Evolutionary conservation across 2,888 invertebrate species (phyloP).

Genomic region (Cephus pygmeus): DNA sequence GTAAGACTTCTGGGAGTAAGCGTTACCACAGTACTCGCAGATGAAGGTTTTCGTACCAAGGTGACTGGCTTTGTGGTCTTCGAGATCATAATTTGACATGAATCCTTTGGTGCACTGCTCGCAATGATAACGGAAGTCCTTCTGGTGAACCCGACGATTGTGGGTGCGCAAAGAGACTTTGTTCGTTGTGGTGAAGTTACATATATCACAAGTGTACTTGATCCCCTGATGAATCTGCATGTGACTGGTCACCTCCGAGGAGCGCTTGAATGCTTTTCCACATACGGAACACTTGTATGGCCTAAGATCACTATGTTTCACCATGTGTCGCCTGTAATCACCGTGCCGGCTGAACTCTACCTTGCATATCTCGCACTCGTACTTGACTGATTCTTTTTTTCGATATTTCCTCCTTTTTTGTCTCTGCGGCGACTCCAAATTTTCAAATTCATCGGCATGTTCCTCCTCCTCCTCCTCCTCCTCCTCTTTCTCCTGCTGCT

Average conservation of each 20-base stretch:
- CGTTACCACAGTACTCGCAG: conserved; percentile 28
- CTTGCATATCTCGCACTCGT: conserved; percentile 9
- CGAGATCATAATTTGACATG: conserved; percentile 23
- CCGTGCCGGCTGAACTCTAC: conserved; percentile 1
- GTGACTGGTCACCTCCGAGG: conserved; percentile 35
- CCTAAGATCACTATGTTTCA: conserved; percentile 25
- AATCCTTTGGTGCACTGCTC: conserved; percentile 22
- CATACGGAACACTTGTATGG: conserved; percentile 30
- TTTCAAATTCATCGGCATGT: neutral
- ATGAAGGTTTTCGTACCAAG: conserved; percentile 27
- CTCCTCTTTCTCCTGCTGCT: neutral
- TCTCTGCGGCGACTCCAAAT: neutral
- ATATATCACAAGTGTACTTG: conserved; percentile 27
- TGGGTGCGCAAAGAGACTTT: conserved; percentile 29
- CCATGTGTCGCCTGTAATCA: conserved; percentile 21
- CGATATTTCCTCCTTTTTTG: neutral
- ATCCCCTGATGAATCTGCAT: conserved; percentile 35
- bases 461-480: neutral
- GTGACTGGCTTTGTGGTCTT: conserved; percentile 26
- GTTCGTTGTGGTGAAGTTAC: conserved; percentile 28
- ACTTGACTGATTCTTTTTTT: neutral
- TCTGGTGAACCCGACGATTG: conserved; percentile 24
- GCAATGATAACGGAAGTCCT: conserved; percentile 15
- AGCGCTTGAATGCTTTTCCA: conserved; percentile 30
- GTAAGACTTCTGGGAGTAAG: conserved; percentile 26